Base-by-base conservation (phyloP, 2,113 vertebrate genomes). In the Chlamydotis undulata region DNA sequence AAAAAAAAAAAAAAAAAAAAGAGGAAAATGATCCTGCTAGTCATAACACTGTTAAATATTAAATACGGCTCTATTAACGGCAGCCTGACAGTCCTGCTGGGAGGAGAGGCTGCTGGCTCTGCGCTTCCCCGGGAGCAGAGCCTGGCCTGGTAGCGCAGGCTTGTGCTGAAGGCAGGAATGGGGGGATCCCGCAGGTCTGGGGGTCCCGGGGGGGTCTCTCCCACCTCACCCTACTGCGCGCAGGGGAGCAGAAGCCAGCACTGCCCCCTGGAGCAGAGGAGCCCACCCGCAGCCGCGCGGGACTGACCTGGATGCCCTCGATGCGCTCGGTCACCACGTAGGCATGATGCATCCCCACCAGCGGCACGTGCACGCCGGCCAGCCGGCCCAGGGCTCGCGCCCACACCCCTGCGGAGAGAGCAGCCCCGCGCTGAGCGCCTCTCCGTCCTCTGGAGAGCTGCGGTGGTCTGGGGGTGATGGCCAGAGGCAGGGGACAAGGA, bases 261-360 rank as follows among this genome's bases (percentile, higher is more conserved):
- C 49, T 3, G 24, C 21, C 4, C 50, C 52, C 53, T 8, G 1
- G 83, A 8, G 68, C 73, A 17, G 74, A 74, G 65, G 31, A 18
- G 39, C 86, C 0, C 1, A 23, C 8, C 17, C 13, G 63, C 28
- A 57, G 67, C 59, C 1, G 0, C 0, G 1, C 7, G 2, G 47
- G 10, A 24, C 96, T 56, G 87, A 99, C 99, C 99, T 99, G 99
- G 83, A 99, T 99, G 67, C 99, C 99, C 85, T 99, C 98, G 7
- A 99, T 99, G 95, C 98, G 98, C 97, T 99, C 99, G 0, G 99
- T 99, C 93, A 99, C 99, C 8, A 99, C 98, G 2, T 99, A 99
- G 39, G 99, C 99, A 0, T 99, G 99, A 93, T 99, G 99, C 99
- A 99, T 99, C 2, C 98, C 99, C 53, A 99, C 91, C 57, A 99